Conservation (phyloP, 2,888 invertebrate species). For the Polia nebulosa region DNA sequence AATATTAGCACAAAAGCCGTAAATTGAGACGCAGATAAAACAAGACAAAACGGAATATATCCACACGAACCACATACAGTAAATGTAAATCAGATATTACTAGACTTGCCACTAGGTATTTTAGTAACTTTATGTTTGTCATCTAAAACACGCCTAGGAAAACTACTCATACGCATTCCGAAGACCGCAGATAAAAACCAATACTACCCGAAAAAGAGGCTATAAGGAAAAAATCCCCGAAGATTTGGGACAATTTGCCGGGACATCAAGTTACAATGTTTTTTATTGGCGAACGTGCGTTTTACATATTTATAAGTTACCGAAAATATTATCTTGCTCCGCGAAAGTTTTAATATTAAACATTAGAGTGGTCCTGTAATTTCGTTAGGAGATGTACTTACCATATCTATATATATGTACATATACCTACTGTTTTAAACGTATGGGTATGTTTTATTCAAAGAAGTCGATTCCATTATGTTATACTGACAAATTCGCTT, state of each 20-base stretch:
- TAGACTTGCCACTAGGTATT: slow-evolving; percentile 32
- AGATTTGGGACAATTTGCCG: slow-evolving; percentile 64
- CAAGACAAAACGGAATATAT: slow-evolving; percentile 24
- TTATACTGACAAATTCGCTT: slow-evolving; percentile 19
- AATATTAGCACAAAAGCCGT: not conserved
- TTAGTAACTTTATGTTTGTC: slow-evolving; percentile 46
- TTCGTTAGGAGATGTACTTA: slow-evolving; percentile 28
- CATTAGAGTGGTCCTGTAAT: slow-evolving; percentile 45
- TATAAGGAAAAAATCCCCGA: slow-evolving; percentile 60
- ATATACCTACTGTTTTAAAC: slow-evolving; percentile 16
- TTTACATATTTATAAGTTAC: slow-evolving; percentile 67
- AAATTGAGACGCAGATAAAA: slow-evolving; percentile 29
- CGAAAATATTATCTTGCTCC: slow-evolving; percentile 49
- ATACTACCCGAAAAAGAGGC: slow-evolving; percentile 49
- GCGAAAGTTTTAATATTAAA: slow-evolving; percentile 61
- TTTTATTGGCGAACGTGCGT: slow-evolving; percentile 61
- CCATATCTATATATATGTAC: not conserved
- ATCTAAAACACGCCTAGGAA: slow-evolving; percentile 50
- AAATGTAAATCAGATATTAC: slow-evolving; percentile 51
- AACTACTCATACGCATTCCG: slow-evolving; percentile 48
- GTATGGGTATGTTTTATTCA: slow-evolving; percentile 53
- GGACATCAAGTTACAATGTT: slow-evolving; percentile 62
- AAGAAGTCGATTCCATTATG: slow-evolving; percentile 26
- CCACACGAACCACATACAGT: slow-evolving; percentile 27
- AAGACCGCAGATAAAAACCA: slow-evolving; percentile 52